phyloP scores from a whole-genome alignment of 1,140 invertebrate species.

The Choristoneura fumiferana region DNA sequence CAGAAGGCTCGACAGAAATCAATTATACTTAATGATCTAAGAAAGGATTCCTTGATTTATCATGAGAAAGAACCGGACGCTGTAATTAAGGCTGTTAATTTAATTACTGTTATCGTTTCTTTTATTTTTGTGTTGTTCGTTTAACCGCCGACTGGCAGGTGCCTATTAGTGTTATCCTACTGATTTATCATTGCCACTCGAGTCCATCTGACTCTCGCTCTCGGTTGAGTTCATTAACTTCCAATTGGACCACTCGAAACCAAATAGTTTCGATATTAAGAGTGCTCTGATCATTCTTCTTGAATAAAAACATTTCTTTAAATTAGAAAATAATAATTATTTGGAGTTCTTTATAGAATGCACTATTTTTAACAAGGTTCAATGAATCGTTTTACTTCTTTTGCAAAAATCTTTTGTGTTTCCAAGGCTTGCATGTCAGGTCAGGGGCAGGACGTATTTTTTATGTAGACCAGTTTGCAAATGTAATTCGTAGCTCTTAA shows the following conservation, averaged over 20 bases:
- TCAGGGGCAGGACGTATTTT: no score
- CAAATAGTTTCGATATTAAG: constrained; percentile 1
- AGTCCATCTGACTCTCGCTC: constrained; percentile 13
- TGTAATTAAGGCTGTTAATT: constrained; percentile 38
- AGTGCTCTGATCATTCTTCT: background rate
- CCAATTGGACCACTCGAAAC: constrained; percentile 5
- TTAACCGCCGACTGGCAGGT: constrained; percentile 25
- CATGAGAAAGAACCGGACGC: constrained; percentile 32
- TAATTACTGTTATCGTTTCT: constrained; percentile 37
- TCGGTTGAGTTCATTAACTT: constrained; percentile 14
- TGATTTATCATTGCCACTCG: constrained; percentile 15
- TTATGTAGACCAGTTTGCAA: background rate
- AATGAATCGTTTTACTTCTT: no score
- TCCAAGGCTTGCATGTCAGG: no score
- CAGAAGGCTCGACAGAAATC: constrained; percentile 37
- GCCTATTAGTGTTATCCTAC: constrained; percentile 31
- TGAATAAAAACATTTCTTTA: no score
- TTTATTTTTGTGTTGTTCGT: constrained; percentile 40
- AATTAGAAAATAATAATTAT: no score
- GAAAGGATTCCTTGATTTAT: constrained; percentile 51
- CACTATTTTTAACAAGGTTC: no score
- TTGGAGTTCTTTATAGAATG: no score
- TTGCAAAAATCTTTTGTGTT: no score
- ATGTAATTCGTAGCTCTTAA: constrained; percentile 5
- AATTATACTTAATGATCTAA: constrained; percentile 58